Base-by-base conservation (phyloP, 2,113 vertebrate genomes). In the Forbesichthys papilliferus region DNA sequence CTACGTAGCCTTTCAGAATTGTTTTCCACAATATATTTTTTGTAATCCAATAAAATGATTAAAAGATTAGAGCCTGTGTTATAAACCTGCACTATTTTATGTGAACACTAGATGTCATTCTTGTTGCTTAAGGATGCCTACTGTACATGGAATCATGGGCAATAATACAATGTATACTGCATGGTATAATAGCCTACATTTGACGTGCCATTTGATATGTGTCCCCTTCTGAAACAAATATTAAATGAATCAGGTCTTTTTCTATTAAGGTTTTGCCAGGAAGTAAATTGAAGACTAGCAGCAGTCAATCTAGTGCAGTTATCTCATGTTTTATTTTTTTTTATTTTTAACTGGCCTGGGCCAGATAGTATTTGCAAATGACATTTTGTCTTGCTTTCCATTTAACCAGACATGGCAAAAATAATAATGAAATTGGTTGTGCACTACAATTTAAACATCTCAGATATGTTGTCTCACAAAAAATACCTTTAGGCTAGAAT, bases 21-120 rank as follows among this genome's bases (percentile, higher is more conserved):
- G 36, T 1, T 42, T 42, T 42, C 5, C 7, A 42, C 36, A 42
- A 42, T 42, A 42, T 42, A 42, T 42, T 6, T 42, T 42, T 42
- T 7, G 36, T 8, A 42, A 42, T 42, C 7, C 3, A 42, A 42
- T 42, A 6, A 5, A 5, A 6, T 5, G 0, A 8, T 42, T 42
- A 42, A 42, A 42, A 8, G 1, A 27, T 3, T 8, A 16, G 6
- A 65, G 4, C 18, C 5, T 11, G 72, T 11, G 72, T 52, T 67
- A 18, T 13, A 47, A 76, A 72, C 27, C 70, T 67, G 69, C 55
- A 89, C 85, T 87, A 77, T 87, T 76, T 16, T 68, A 42, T 33
- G 67, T 84, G 83, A 86, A 87, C 90, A 91, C 90, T 91, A 86
- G 88, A 84, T 84, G 90, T 86, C 88, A 88, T 88, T 87, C 83